Base-by-base conservation (phyloP, 1,140 invertebrate genomes). In the Caenorhabditis tropicalis region DNA sequence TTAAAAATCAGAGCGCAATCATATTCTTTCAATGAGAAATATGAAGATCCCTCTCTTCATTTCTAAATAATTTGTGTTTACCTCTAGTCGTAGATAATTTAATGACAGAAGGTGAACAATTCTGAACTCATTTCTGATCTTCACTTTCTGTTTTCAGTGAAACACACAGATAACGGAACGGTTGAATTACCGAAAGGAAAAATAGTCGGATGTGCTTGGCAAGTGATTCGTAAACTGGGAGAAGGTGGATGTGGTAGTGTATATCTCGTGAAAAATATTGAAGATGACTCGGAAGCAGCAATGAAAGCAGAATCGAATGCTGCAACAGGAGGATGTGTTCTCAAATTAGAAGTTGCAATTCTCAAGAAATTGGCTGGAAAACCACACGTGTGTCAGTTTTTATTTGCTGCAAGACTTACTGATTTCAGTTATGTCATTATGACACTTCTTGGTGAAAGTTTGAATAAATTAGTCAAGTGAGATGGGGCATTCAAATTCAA, bases 241-340 rank as follows among this genome's bases (percentile, higher is more conserved):
- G 86, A 87, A 51, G 87, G 87, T 39, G 87, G 88, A 21, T 88
- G 88, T 82, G 88, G 88, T 5, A 83, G 88, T n/a, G 88, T 88
- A 16, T 88, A 88, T 56, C 83, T 83, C 27, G 88, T 85, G 7
- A 58, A 85, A 49, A 82, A 88, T 48, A n/a, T 86, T 4, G 29
- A 81, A n/a, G 81, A 70, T 21, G 16, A 33, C 3, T 48, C 33
- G 0, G 56, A 86, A 65, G 84, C 84, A 24, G 86, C 86, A 21
- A 29, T 86, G 79, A 86, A 86, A 53, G 86, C 84, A n/a, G 86
- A 86, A 82, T 80, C 65, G n/a, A 86, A 86, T 53, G 70, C 12
- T 46, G 86, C 87, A 24, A 24, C 53, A 4, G 86, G 86, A 43
- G 86, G 86, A 49, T 60, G 79, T 49, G 86, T 86, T 19, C 86